A percentile compares a stretch with the other conserved stretches of the same genome.
These are phyloP conservation scores for Scomber scombrus DNA, from an alignment of 2,113 vertebrate genomes.

Conservation along the genomic window DNA sequence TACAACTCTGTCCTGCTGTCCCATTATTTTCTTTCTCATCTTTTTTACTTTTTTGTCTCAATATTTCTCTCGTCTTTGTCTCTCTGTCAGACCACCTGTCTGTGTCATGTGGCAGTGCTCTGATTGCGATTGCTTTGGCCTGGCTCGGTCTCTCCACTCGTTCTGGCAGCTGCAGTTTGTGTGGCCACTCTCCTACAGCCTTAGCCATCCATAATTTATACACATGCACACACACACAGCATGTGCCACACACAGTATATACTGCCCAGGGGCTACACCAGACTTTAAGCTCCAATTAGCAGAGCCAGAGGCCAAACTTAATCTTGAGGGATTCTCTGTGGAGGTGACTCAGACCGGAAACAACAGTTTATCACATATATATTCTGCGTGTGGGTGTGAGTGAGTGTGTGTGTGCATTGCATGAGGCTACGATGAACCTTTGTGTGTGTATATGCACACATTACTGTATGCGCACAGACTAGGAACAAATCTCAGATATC, in stretches of 20 bases:
- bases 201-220: conserved; percentile 77
- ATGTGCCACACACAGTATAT: conserved; percentile 63
- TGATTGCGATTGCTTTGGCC: conserved; percentile 64
- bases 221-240: conserved; percentile 22
- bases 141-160: conserved; percentile 42
- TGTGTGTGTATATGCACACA: not conserved
- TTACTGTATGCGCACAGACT: not conserved
- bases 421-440: not conserved
- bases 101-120: conserved; percentile 48
- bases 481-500: not conserved
- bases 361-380: conserved; percentile 74
- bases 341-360: conserved; percentile 77
- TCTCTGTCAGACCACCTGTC: conserved; percentile 67
- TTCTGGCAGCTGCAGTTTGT: conserved; percentile 71
- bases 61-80: conserved; percentile 15
- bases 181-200: conserved; percentile 70
- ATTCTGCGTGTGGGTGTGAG: conserved; percentile 1
- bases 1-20: conserved; percentile 44
- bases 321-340: conserved; percentile 78
- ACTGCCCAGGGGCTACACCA: conserved; percentile 82
- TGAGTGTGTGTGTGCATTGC: conserved; percentile 9
- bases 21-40: conserved; percentile 51
- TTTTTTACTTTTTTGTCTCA: conserved; percentile 27
- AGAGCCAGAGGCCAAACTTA: conserved; percentile 83
- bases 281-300: conserved; percentile 87